These are phyloP conservation scores for Agapornis roseicollis DNA, from an alignment of 2,113 vertebrate genomes.

Conservation along the genomic window DNA sequence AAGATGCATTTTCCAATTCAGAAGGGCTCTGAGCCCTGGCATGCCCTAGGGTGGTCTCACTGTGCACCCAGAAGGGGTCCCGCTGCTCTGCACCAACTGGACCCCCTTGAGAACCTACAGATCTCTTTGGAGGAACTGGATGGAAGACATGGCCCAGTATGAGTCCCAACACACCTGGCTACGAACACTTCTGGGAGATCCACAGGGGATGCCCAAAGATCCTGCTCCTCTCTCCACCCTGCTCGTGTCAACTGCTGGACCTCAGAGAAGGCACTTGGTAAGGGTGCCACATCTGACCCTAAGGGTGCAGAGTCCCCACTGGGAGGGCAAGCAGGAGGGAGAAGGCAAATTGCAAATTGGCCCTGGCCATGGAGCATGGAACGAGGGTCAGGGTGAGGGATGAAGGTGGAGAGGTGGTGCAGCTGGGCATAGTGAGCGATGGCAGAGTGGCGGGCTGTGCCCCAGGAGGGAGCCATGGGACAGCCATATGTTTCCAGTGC, in stretches of 20 bases:
- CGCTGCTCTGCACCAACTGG: neutral
- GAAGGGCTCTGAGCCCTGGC: neutral
- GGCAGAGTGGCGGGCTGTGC: neutral
- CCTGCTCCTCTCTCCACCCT: neutral
- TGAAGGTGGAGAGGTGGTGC: neutral
- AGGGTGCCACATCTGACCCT: rapidly evolving
- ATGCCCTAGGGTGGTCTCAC: neutral
- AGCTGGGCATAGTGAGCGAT: rapidly evolving
- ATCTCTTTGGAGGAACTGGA: neutral
- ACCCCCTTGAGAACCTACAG: neutral
- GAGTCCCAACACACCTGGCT: neutral
- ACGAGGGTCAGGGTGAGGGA: neutral
- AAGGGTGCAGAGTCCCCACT: neutral
- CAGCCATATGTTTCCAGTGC: rapidly evolving
- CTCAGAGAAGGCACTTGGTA: rapidly evolving
- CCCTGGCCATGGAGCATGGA: neutral
- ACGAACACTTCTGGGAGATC: neutral
- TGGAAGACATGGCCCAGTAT: neutral
- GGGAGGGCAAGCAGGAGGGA: neutral
- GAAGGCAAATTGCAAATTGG: neutral
- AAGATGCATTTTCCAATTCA: neutral
- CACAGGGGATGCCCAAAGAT: neutral
- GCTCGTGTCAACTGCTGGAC: neutral
- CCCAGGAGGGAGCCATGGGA: neutral
- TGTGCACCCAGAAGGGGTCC: neutral